phyloP scores from a whole-genome alignment of 1,140 invertebrate species.

The Drosophila trapezifrons region DNA sequence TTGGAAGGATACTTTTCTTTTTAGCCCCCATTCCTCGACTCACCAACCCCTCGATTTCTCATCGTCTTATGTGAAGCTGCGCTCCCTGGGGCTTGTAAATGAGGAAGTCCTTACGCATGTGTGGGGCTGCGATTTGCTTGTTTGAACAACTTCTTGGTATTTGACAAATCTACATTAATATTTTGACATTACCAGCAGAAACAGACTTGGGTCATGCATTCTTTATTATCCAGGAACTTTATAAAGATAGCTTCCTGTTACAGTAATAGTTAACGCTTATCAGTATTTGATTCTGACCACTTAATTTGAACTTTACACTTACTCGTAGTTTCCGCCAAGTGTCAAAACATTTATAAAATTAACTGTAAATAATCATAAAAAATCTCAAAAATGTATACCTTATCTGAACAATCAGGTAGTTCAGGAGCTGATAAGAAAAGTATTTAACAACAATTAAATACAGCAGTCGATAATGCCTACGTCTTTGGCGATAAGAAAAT shows the following conservation, averaged over 20 bases:
- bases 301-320: not conserved
- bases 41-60: conserved; percentile 27
- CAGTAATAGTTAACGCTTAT: not conserved
- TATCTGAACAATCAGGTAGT: not conserved
- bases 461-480: not conserved
- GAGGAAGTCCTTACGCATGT: conserved; percentile 40
- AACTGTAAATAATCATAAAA: not conserved
- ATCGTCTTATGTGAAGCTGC: conserved; percentile 30
- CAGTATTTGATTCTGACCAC: too few species aligned
- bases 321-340: not conserved
- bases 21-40: not conserved
- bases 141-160: conserved; percentile 47
- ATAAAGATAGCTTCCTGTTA: not conserved
- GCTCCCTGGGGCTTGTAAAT: conserved; percentile 54
- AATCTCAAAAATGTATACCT: not conserved
- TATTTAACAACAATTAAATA: not conserved
- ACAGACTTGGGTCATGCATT: not conserved
- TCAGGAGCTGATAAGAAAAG: not conserved
- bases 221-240: not conserved
- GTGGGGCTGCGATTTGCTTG: conserved; percentile 60
- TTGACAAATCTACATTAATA: conserved; percentile 62
- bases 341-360: not conserved
- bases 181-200: conserved; percentile 6
- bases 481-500: not conserved
- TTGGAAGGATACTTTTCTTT: conserved; percentile 42